Base-by-base conservation (phyloP, 2,113 vertebrate species). In the Strix aluco region DNA sequence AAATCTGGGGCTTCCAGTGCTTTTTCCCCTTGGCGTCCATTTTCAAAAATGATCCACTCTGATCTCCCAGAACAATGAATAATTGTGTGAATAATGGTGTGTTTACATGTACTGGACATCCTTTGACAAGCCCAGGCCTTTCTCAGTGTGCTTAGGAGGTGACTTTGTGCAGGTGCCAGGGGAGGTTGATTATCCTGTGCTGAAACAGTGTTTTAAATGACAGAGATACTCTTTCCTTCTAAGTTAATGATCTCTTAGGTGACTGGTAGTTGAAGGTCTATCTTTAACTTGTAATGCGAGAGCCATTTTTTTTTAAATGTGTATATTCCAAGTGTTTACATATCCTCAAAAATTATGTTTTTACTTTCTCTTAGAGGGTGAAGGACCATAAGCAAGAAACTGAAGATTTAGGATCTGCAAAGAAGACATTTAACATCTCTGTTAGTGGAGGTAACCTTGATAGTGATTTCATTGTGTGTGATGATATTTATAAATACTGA, bases 361-460 rank as follows among this genome's bases (percentile, higher is more conserved):
- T 94, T 52, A 6, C 14, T 93, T 49, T 95, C 81, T 92, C 21
- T 84, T 96, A 97, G 98, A 59, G 0, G 0, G 55, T 40, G 34
- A 97, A 97, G 81, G 95, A 96, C 18, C 77, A 62, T 42, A 97
- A 96, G 71, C 91, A 93, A 58, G 97, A 98, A 71, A 62, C 58
- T 23, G 97, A 97, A 73, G 96, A 94, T 69, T 44, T 95, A 27
- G 81, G 69, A 26, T 70, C 92, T 71, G 36, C 93, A 59, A 93
- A 97, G 81, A 98, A 86, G 47, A 98, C 97, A 5, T 98, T 99
- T 96, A 98, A 97, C 61, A 98, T 99, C 80, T 98, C 98, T 66
- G 96, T 99, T 94, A 99, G 97, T 92, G 98, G 98, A 97, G 99
- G 99, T 99, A 98, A 97, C 69, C 2, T 73, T 95, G 17, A 7